These are phyloP conservation scores for Crotalus tigris DNA, from an alignment of 2,113 vertebrate genomes.

Conservation along the genomic window DNA sequence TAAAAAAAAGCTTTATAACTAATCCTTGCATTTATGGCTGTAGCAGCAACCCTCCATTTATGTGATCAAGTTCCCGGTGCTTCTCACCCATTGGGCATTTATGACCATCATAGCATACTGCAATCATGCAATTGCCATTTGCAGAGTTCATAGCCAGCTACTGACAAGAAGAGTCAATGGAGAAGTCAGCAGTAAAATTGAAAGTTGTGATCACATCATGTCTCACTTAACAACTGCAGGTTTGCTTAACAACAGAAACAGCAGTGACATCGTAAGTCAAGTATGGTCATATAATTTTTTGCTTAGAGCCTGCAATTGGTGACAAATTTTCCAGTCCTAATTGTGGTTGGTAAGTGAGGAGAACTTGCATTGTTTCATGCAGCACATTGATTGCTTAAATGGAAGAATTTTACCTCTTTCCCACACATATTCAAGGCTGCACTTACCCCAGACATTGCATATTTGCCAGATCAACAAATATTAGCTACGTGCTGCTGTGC, in stretches of 20 bases:
- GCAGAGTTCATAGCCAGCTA: neutral
- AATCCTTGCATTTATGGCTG: neutral
- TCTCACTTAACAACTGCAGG: neutral
- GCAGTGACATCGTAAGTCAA: neutral
- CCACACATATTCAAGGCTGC: no score
- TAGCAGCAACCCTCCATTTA: neutral
- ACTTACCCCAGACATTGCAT: neutral
- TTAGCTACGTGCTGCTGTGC: neutral
- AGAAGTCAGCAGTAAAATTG: neutral
- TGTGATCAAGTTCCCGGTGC: neutral
- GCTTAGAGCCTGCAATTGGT: neutral
- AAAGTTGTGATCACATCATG: neutral
- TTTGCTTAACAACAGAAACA: neutral
- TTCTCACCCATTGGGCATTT: neutral
- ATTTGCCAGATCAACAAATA: neutral
- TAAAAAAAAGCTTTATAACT: neutral
- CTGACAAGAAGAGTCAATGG: neutral
- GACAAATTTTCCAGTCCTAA: neutral
- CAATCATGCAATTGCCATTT: neutral
- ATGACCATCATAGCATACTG: neutral
- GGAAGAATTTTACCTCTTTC: no score
- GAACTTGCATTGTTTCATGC: no score
- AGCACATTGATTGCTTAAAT: no score
- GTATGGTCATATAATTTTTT: neutral
- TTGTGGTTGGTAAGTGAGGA: neutral